Conservation (phyloP, 1,140 invertebrate species). For the Acromyrmex echinatior region DNA sequence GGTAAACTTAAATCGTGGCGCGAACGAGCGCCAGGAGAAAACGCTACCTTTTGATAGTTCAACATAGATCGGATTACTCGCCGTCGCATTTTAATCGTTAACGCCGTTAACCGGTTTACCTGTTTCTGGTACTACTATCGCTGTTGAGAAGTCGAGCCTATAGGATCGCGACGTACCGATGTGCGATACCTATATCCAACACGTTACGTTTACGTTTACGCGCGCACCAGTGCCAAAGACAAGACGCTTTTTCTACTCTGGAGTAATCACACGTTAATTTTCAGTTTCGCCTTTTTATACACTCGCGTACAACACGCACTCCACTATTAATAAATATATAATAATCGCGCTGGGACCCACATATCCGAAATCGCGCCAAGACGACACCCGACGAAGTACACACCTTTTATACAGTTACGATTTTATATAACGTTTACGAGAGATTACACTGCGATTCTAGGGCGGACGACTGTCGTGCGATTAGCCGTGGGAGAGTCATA, state of each 20-base stretch:
- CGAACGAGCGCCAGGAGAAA: background rate
- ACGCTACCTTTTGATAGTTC: conserved; percentile 62
- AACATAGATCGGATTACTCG: conserved; percentile 65
- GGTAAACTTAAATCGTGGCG: conserved; percentile 42
- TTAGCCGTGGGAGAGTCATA: conserved; percentile 15
- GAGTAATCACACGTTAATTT: conserved; percentile 6
- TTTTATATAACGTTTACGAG: conserved; percentile 76
- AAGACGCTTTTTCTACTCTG: conserved; percentile 49
- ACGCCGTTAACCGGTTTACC: conserved; percentile 61
- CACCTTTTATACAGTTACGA: conserved; percentile 69
- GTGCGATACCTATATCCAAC: conserved; percentile 67
- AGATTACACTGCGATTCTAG: conserved; percentile 72
- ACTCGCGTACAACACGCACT: conserved; percentile 8
- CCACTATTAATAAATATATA: background rate
- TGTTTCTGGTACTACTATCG: conserved; percentile 69
- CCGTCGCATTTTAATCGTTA: conserved; percentile 55
- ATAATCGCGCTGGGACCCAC: conserved; percentile 43
- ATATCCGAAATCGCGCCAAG: conserved; percentile 67
- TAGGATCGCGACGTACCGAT: conserved; percentile 76
- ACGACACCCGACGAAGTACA: conserved; percentile 49
- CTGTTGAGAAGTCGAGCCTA: conserved; percentile 78
- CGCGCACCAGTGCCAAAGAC: conserved; percentile 82
- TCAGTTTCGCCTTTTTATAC: conserved; percentile 50
- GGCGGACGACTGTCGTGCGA: conserved; percentile 63
- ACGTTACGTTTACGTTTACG: conserved; percentile 77